Conservation (phyloP, 2,888 invertebrate genomes). For the Drosophila algonquin region DNA sequence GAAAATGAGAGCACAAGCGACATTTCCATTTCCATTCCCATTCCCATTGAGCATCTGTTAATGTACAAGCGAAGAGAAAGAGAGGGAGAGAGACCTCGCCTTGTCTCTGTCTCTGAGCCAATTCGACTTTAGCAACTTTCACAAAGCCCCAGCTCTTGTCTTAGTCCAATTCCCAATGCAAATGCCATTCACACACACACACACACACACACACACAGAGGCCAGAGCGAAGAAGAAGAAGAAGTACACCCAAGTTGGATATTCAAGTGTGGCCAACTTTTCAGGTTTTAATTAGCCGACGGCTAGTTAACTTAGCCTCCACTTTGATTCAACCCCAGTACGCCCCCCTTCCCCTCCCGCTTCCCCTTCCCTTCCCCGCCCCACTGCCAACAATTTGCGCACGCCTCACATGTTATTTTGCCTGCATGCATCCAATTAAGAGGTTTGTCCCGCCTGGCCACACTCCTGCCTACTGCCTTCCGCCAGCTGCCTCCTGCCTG, state of each 20-base stretch:
- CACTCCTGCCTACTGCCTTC: background rate
- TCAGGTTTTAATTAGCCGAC: conserved; percentile 74
- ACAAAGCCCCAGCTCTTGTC: conserved; percentile 56
- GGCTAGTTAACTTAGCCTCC: conserved; percentile 73
- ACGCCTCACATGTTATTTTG: conserved; percentile 70
- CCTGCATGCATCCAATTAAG: conserved; percentile 80
- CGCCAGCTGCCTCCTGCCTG: background rate
- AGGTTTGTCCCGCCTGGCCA: conserved; percentile 50
- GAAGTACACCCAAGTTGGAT: conserved; percentile 49
- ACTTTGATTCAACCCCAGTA: conserved; percentile 39
- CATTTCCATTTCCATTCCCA: conserved; percentile 62
- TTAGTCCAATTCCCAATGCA: conserved; percentile 72
- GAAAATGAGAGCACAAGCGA: conserved; percentile 60
- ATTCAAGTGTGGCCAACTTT: conserved; percentile 64
- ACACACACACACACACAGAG: conserved; percentile 11
- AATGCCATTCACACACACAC: conserved; percentile 57
- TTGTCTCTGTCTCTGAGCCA: conserved; percentile 30
- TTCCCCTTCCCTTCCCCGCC: background rate
- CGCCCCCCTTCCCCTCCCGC: background rate
- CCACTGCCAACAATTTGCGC: conserved; percentile 56
- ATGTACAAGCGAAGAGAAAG: conserved; percentile 25
- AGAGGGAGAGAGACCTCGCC: background rate
- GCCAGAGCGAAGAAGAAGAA: background rate
- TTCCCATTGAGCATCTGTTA: conserved; percentile 64
- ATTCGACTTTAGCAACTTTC: conserved; percentile 44